A percentile compares a stretch with the other conserved stretches of the same genome.
phyloP scores from a whole-genome alignment of 2,888 invertebrate genomes.

The Nomada hirtipes region DNA sequence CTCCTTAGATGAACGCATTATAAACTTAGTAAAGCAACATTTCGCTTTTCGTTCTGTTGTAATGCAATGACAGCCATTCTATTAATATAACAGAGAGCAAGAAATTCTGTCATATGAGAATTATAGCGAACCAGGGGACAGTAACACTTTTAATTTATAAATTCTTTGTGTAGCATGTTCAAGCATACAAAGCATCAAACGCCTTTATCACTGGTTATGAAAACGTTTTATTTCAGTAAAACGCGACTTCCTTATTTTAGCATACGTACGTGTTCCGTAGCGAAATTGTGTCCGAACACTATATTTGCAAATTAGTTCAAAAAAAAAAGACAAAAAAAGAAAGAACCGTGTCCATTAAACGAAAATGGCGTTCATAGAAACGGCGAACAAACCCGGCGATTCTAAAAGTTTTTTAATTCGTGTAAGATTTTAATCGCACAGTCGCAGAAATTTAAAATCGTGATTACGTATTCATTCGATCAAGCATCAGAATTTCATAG shows the following conservation, averaged over 20 bases:
- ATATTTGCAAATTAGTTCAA: neutral
- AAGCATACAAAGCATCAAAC: neutral
- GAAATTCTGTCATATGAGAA: neutral
- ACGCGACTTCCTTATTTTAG: neutral
- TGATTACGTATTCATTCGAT: neutral
- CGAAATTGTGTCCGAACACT: neutral
- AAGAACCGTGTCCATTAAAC: neutral
- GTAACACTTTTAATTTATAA: constrained; percentile 3
- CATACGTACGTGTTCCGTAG: neutral
- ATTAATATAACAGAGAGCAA: neutral
- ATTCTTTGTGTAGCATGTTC: neutral
- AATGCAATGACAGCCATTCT: neutral
- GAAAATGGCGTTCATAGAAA: neutral
- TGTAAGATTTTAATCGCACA: neutral
- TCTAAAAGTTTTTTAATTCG: neutral
- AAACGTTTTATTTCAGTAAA: neutral
- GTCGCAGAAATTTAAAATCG: neutral
- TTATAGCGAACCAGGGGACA: neutral
- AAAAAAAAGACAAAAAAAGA: neutral
- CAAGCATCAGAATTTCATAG: neutral
- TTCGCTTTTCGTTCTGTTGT: no score
- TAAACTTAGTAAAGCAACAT: no score
- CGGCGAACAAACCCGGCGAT: neutral
- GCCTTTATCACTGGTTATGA: neutral
- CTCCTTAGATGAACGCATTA: neutral